Evolutionary conservation across 64 coral and sea anemone species (phyloP).

Genomic region (Montipora sp.): DNA sequence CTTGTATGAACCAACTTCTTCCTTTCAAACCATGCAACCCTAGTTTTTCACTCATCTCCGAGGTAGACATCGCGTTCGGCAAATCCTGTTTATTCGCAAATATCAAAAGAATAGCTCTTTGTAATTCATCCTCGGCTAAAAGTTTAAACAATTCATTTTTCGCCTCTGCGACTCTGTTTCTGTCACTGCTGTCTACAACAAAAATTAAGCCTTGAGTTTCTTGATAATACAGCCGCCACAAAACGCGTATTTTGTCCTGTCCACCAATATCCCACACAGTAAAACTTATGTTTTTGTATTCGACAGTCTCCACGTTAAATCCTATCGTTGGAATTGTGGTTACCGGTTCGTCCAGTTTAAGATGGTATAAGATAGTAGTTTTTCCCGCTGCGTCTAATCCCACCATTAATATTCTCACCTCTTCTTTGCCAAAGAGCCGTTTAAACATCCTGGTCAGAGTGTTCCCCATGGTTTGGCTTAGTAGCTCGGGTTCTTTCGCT

Average conservation of each 20-base stretch:
- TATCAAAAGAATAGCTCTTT: conserved; percentile 85
- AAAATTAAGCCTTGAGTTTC: conserved; percentile 98
- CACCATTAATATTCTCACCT: conserved; percentile 97
- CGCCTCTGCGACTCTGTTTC: conserved; percentile 78
- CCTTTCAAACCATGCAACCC: conserved; percentile 83
- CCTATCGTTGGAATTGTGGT: conserved; percentile 97
- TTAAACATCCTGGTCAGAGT: conserved; percentile 83
- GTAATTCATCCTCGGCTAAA: conserved; percentile 94
- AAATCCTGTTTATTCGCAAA: conserved; percentile 99
- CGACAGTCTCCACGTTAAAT: conserved; percentile 96
- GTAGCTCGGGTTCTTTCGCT: too few species aligned
- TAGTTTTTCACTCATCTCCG: conserved; percentile 86
- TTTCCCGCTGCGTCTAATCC: conserved; percentile 95
- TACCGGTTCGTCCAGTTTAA: conserved; percentile 92
- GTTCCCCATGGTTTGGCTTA: conserved; percentile 78
- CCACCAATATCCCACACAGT: conserved; percentile 99
- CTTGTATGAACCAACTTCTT: conserved; percentile 94
- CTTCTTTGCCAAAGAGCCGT: conserved; percentile 92
- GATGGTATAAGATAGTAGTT: conserved; percentile 98
- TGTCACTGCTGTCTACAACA: conserved; percentile 94
- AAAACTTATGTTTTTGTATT: conserved; percentile 99
- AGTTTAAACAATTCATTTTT: conserved; percentile 93
- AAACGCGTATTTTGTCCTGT: conserved; percentile 94
- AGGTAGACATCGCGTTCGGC: conserved; percentile 75
- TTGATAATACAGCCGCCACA: conserved; percentile 99